These are phyloP conservation scores for Astyanax mexicanus DNA, from an alignment of 2,797 vertebrate species.

Conservation along the genomic window DNA sequence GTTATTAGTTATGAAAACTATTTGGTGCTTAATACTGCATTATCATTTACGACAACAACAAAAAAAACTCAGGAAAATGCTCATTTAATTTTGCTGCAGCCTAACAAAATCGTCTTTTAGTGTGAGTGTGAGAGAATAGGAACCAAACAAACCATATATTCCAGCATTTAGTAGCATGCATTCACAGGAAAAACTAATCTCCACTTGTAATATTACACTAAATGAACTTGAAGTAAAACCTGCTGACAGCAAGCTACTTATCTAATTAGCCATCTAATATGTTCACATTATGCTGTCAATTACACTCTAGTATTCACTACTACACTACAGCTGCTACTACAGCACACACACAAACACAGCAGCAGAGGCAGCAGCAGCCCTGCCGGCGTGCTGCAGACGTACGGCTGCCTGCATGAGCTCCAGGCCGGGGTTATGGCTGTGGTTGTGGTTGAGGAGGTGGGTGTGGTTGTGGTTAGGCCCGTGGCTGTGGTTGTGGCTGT, in stretches of 20 bases:
- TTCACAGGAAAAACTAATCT: constrained; percentile 51
- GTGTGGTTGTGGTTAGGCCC: constrained; percentile 13
- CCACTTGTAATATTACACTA: constrained; percentile 38
- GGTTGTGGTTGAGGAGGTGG: constrained; percentile 62
- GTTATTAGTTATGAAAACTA: no score
- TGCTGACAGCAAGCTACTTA: constrained; percentile 49
- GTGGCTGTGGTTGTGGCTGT: constrained; percentile 57
- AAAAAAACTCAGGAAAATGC: no score
- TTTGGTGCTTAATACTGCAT: no score
- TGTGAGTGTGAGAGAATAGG: neutral
- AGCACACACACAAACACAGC: constrained; percentile 25
- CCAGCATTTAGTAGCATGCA: constrained; percentile 68
- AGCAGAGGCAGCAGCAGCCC: neutral
- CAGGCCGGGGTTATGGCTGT: constrained; percentile 65
- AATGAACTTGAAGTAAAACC: constrained; percentile 47
- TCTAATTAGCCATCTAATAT: constrained; percentile 52
- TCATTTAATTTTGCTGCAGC: neutral
- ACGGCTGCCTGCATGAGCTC: constrained; percentile 66
- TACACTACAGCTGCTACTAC: constrained; percentile 18
- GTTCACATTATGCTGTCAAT: constrained; percentile 35
- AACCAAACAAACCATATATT: constrained; percentile 57
- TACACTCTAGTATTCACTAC: constrained; percentile 30
- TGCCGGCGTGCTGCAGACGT: constrained; percentile 15
- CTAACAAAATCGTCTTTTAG: neutral
- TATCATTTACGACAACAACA: no score